Percentiles rank a stretch among this genome's conserved stretches.
Conservation (phyloP, 2,888 invertebrate genomes). For the Caenorhabditis afra region DNA sequence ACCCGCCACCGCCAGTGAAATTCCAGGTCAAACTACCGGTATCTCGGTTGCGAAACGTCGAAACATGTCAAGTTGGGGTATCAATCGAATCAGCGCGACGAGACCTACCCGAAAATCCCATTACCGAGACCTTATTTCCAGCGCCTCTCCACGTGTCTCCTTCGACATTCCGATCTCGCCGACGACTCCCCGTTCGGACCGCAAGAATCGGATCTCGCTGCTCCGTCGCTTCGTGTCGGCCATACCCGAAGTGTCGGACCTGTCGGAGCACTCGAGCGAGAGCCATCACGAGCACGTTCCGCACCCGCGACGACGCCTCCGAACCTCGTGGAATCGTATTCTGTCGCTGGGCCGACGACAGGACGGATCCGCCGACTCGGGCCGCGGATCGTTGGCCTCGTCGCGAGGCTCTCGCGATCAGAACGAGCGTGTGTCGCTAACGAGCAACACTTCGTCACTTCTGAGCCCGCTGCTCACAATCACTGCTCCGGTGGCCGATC, state of each 20-base stretch:
- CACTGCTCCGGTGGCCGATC: not conserved
- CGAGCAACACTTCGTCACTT: conserved; percentile 37
- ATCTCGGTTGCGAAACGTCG: too few relatives aligned
- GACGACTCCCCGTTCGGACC: conserved; percentile 39
- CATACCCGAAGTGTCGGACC: conserved; percentile 69
- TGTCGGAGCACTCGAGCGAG: conserved; percentile 71
- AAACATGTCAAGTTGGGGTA: too few relatives aligned
- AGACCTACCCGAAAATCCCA: too few relatives aligned
- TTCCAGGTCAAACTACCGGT: too few relatives aligned
- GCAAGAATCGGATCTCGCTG: conserved; percentile 41
- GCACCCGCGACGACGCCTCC: conserved; percentile 25
- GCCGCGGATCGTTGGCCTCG: conserved; percentile 66
- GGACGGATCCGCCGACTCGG: conserved; percentile 61
- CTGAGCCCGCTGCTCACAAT: conserved; percentile 20
- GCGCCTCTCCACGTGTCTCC: conserved; percentile 68
- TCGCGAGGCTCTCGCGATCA: conserved; percentile 54
- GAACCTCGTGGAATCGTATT: conserved; percentile 46
- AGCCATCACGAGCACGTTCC: conserved; percentile 71
- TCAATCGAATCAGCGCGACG: too few relatives aligned
- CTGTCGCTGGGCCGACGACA: conserved; percentile 29
- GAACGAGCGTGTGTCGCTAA: conserved; percentile 41
- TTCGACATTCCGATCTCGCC: conserved; percentile 61
- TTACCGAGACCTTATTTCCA: not conserved
- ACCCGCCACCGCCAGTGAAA: too few relatives aligned
- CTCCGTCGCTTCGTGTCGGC: conserved; percentile 59